phyloP scores from a whole-genome alignment of 1,140 invertebrate genomes.

The Drosophila sp. region DNA sequence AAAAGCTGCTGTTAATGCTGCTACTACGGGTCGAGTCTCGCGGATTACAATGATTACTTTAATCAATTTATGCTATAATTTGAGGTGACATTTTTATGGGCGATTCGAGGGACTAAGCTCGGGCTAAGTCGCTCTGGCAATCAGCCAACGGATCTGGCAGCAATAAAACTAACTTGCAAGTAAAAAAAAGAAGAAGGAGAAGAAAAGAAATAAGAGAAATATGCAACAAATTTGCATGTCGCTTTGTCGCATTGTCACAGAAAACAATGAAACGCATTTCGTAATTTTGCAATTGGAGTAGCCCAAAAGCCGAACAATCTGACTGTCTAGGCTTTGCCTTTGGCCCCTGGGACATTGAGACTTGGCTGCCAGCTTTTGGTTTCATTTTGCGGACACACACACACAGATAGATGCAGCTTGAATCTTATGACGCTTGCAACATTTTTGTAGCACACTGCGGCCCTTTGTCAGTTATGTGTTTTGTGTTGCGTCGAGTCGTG shows the following conservation, averaged over 20 bases:
- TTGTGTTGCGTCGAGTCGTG: slow-evolving; percentile 7
- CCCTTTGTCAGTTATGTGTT: slow-evolving; percentile 40
- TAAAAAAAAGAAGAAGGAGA: background rate
- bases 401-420: background rate
- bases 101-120: slow-evolving; percentile 42
- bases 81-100: slow-evolving; percentile 44
- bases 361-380: slow-evolving; percentile 43
- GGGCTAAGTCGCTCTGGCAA: slow-evolving; percentile 38
- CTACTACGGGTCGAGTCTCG: background rate
- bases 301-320: slow-evolving; percentile 6
- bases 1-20: slow-evolving; percentile 18
- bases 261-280: slow-evolving; percentile 71
- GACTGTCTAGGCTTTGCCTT: background rate
- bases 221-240: slow-evolving; percentile 65
- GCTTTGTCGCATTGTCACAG: slow-evolving; percentile 25
- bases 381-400: slow-evolving; percentile 32
- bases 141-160: slow-evolving; percentile 43
- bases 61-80: slow-evolving; percentile 57
- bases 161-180: slow-evolving; percentile 36
- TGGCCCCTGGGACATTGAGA: slow-evolving; percentile 29
- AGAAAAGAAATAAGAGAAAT: slow-evolving; percentile 9
- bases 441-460: slow-evolving; percentile 40
- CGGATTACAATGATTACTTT: slow-evolving; percentile 36
- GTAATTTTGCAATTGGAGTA: slow-evolving; percentile 67
- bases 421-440: slow-evolving; percentile 30